These are phyloP conservation scores for Lepidurus arcticus DNA, from an alignment of 1,140 invertebrate species.

Conservation along the genomic window DNA sequence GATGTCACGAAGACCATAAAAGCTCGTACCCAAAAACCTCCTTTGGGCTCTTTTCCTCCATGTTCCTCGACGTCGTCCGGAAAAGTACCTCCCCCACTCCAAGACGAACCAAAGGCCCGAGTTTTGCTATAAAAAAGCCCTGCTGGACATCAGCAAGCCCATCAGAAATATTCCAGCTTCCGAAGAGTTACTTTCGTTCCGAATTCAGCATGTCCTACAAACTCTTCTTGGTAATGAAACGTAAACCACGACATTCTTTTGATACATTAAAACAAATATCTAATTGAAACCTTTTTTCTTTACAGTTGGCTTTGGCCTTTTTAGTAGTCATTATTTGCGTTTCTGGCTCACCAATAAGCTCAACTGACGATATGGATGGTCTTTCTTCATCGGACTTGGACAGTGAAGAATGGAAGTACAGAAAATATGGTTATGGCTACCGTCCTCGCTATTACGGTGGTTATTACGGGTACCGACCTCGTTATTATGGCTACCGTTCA, in stretches of 20 bases:
- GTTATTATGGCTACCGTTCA: neutral
- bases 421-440: neutral
- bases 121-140: neutral
- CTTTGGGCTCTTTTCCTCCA: neutral
- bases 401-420: neutral
- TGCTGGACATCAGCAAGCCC: neutral
- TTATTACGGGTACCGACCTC: conserved; percentile 4
- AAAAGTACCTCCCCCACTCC: neutral
- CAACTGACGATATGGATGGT: neutral
- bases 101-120: neutral
- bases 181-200: neutral
- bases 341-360: neutral
- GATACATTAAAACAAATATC: neutral
- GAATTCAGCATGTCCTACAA: neutral
- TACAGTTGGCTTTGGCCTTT: neutral
- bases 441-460: conserved; percentile 1
- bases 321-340: neutral
- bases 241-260: neutral
- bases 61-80: neutral
- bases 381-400: neutral
- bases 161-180: neutral
- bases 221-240: neutral
- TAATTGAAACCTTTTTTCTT: neutral
- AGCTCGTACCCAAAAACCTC: too few relatives aligned
- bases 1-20: too few relatives aligned